Evolutionary conservation across 2,888 invertebrate genomes (phyloP), one percentile per base, ranked within the genome.

Genomic region (Diachrysia chrysitis): DNA sequence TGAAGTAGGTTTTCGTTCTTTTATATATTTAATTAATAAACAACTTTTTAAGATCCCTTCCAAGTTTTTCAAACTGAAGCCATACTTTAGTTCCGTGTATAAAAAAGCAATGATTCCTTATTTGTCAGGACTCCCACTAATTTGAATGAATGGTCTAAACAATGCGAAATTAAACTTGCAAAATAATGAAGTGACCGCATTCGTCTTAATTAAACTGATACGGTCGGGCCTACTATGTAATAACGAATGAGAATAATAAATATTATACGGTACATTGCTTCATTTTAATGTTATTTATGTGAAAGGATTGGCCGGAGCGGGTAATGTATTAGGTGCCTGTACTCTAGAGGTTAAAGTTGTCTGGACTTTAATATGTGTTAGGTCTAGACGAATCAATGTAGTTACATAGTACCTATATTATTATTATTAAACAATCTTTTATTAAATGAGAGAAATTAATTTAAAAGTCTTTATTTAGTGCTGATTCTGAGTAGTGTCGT

Each of bases 181-280:
- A 88, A 88, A 89, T 92, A 94, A 93, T 91, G 90, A 93, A 94
- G 90, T 91, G 93, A 87, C 80, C 87, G 79, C 93, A 94, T 95
- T 93, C 87, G 85, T 95, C 95, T 94, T 91, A 87, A 94, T 95
- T 94, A 94, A 83, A 81, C 78, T 82, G 83, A 85, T 87, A 84
- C 73, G 9, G 66, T 42, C n/a, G 56, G n/a, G 77, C 73, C 74
- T 74, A 76, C 72, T 61, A 61, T 25, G 37, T 51, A 60, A 61
- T 71, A 67, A 63, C 65, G 58, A 78, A 66, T 35, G 58, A 63
- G 58, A 59, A 51, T 69, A 54, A 58, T 61, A 78, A 64, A 32
- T 37, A 58, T 58, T 61, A 61, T 53, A 58, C 37, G 61, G 59
- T 63, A 74, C 25, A 61, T 56, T 68, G 54, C 46, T 16, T 21